Evolutionary conservation across 2,888 invertebrate genomes (phyloP).

Genomic region (Microplitis manilae): DNA sequence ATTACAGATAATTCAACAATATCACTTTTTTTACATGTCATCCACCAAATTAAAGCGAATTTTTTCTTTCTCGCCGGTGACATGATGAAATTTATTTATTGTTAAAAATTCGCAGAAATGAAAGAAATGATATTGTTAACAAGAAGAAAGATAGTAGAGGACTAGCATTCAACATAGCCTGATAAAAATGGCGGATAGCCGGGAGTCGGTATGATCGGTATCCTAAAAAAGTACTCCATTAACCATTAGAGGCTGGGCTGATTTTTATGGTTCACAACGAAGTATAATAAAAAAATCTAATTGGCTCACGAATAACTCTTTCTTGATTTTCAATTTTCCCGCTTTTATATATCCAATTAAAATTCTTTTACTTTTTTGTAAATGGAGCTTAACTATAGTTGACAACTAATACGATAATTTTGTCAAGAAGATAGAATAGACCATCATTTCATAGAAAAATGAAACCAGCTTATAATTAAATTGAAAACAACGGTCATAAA

Average conservation of each 20-base stretch:
- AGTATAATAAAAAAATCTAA: background rate
- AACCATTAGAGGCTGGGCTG: background rate
- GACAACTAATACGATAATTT: background rate
- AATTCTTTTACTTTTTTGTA: background rate
- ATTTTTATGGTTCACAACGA: background rate
- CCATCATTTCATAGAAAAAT: too few species aligned
- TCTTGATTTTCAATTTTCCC: background rate
- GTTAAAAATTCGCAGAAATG: too few species aligned
- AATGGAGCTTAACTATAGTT: background rate
- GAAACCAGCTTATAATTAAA: too few species aligned
- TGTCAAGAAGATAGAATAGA: too few species aligned
- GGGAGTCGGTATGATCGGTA: background rate
- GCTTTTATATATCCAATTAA: background rate
- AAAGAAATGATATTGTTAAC: background rate
- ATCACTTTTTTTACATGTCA: background rate
- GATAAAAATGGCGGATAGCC: background rate
- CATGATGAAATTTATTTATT: background rate
- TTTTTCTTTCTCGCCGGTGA: background rate
- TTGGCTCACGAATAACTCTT: background rate
- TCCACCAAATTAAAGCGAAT: background rate
- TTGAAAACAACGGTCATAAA: too few species aligned
- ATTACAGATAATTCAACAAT: background rate
- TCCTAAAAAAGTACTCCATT: background rate
- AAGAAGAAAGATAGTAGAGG: background rate
- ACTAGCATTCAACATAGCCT: background rate